Percentiles rank a stretch among this genome's conserved stretches.
These are phyloP conservation scores for Oxyteleia sp. DNA, from an alignment of 2,888 invertebrate genomes.

Conservation along the genomic window DNA sequence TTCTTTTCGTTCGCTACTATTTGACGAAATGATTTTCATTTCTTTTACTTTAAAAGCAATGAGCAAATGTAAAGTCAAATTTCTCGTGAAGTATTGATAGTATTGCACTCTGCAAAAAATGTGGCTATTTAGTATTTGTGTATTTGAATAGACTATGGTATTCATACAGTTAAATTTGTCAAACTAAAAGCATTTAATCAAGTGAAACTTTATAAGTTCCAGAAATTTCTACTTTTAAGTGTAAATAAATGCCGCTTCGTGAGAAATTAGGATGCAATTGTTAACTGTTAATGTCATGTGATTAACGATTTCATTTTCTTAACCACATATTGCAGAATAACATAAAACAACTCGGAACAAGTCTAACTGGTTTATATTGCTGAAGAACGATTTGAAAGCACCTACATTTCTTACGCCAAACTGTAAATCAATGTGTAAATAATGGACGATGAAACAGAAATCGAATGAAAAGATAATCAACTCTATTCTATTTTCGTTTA, in stretches of 20 bases:
- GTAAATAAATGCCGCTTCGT: conserved; percentile 20
- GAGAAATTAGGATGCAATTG: conserved; percentile 18
- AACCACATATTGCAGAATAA: conserved; percentile 11
- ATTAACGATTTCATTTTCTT: conserved; percentile 30
- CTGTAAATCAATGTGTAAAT: conserved; percentile 30
- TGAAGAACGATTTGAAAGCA: conserved; percentile 8
- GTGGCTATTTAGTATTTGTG: background rate
- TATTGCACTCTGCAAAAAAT: background rate
- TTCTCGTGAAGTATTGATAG: background rate
- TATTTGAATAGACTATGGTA: conserved; percentile 3
- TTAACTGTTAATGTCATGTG: conserved; percentile 26
- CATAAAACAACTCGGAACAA: conserved; percentile 18
- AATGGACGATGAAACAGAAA: conserved; percentile 15
- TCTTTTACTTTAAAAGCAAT: background rate
- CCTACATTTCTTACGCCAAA: conserved; percentile 5
- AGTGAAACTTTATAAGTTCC: conserved; percentile 20
- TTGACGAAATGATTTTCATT: background rate
- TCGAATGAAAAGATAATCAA: background rate
- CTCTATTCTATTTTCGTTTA: conserved; percentile 3
- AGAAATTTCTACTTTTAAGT: conserved; percentile 18
- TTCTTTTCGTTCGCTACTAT: too few relatives aligned
- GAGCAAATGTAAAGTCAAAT: background rate
- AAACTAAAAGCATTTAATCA: conserved; percentile 30
- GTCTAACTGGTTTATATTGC: conserved; percentile 27
- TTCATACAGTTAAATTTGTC: conserved; percentile 29